Conservation (phyloP, 1,140 invertebrate species). For the Glomeris maerens region DNA sequence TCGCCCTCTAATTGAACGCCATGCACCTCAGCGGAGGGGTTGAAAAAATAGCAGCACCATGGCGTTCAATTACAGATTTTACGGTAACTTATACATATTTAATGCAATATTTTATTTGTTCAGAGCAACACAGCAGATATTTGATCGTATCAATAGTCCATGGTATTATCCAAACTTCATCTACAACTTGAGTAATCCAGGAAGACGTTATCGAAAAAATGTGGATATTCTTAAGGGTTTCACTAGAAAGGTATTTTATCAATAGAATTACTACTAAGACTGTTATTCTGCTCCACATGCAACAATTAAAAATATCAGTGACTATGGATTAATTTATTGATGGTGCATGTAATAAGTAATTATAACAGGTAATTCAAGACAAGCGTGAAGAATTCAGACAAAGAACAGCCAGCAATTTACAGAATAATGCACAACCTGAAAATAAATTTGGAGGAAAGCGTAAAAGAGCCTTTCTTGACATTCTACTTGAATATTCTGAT, state of each 20-base stretch:
- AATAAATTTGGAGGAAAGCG: constrained; percentile 48
- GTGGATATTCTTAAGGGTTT: constrained; percentile 70
- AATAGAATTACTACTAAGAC: constrained; percentile 65
- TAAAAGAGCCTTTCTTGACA: constrained; percentile 85
- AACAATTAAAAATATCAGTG: too few relatives aligned
- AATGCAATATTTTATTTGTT: too few relatives aligned
- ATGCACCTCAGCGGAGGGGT: too few relatives aligned
- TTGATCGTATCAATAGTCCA: constrained; percentile 40
- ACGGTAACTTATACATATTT: too few relatives aligned
- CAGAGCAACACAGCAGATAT: background rate
- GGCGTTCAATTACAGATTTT: too few relatives aligned
- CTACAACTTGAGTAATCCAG: constrained; percentile 61
- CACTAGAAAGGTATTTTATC: constrained; percentile 58
- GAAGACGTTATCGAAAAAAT: constrained; percentile 54
- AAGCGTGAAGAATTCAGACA: constrained; percentile 12
- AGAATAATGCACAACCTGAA: too few relatives aligned
- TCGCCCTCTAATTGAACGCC: too few relatives aligned
- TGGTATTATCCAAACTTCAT: constrained; percentile 67
- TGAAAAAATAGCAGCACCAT: too few relatives aligned
- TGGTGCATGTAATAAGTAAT: too few relatives aligned
- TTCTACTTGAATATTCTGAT: constrained; percentile 68
- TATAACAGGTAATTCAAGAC: constrained; percentile 2
- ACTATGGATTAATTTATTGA: too few relatives aligned
- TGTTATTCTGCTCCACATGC: too few relatives aligned
- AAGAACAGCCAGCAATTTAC: too few relatives aligned